Conservation (phyloP, 2,113 vertebrate species). For the Philantomba maxwellii region DNA sequence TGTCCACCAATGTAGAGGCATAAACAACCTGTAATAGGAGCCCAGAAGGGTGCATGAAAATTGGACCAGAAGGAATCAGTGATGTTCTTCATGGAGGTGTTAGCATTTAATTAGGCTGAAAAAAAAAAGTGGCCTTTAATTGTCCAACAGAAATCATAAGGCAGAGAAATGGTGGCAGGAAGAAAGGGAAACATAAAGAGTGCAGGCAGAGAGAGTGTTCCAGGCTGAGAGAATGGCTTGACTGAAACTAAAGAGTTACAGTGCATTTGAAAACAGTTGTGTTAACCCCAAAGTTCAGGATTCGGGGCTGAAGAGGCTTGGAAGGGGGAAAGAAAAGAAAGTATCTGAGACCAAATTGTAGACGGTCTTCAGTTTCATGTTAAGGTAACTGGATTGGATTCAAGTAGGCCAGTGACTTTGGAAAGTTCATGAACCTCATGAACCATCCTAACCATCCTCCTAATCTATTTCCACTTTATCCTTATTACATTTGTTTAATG, state of each 20-base stretch:
- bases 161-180: not conserved
- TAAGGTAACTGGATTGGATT: not conserved
- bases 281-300: not conserved
- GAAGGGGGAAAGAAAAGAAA: not conserved
- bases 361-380: not conserved
- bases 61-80: not conserved
- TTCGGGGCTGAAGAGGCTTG: not conserved
- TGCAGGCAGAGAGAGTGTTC: not conserved
- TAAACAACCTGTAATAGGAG: not conserved
- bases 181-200: not conserved
- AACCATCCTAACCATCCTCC: not conserved
- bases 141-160: not conserved
- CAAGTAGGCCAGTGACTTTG: not conserved
- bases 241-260: not conserved
- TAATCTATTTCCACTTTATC: constrained; percentile 5
- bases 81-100: not conserved
- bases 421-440: constrained; percentile 6
- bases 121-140: not conserved
- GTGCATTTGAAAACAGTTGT: not conserved
- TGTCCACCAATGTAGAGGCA: not conserved
- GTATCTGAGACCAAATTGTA: not conserved
- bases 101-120: not conserved
- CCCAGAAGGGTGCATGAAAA: not conserved
- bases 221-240: not conserved
- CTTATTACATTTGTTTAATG: not conserved